Conservation (phyloP, 2,113 vertebrate species). For the Corapipo altera region DNA sequence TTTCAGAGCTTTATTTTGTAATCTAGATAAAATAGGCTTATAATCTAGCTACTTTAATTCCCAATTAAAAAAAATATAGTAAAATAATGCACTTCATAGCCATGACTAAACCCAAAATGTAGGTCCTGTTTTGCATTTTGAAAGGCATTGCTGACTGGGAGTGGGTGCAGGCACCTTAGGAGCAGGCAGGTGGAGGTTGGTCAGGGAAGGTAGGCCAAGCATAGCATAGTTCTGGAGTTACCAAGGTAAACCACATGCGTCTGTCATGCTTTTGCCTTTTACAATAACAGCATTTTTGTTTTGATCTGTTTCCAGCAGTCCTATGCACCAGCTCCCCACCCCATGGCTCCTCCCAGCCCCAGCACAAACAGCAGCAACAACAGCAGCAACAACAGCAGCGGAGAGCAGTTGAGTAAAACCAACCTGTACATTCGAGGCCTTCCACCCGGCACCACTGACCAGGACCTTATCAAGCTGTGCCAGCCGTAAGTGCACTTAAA, state of each 20-base stretch:
- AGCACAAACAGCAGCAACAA: constrained; percentile 94
- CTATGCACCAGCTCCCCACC: constrained; percentile 97
- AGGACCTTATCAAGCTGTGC: constrained; percentile 98
- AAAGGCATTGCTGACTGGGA: background rate
- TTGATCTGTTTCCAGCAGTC: constrained; percentile 85
- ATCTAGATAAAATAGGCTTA: background rate
- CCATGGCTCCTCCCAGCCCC: constrained; percentile 98
- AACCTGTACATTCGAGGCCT: constrained; percentile 98
- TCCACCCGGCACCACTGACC: constrained; percentile 95
- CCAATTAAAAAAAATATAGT: background rate
- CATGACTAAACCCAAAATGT: background rate
- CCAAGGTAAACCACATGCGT: background rate
- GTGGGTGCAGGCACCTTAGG: accelerated
- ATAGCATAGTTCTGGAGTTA: background rate
- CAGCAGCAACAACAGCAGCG: constrained; percentile 87
- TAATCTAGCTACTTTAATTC: background rate
- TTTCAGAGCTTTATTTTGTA: background rate
- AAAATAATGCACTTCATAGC: background rate
- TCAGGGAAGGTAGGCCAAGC: background rate
- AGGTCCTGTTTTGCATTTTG: background rate
- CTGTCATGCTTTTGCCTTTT: background rate
- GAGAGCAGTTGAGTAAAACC: constrained; percentile 98
- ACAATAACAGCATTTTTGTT: constrained; percentile 53
- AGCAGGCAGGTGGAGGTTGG: accelerated
- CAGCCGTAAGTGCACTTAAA: constrained; percentile 88